Percentiles rank a stretch among this genome's conserved stretches.
Conservation (phyloP, 2,797 vertebrate genomes). For the Limnodromus scolopaceus region DNA sequence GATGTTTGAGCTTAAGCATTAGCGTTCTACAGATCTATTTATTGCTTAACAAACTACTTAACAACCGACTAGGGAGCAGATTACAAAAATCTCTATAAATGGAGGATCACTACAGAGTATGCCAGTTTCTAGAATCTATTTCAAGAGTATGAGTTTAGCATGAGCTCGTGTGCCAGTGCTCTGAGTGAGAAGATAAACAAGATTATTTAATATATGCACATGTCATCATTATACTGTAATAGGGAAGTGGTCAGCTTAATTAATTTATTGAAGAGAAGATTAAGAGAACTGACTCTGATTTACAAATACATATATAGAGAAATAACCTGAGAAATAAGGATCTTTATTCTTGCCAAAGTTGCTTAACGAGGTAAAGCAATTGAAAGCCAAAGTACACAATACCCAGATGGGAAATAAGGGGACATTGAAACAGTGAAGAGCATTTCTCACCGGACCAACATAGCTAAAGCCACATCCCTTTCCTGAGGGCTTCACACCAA, state of each 20-base stretch:
- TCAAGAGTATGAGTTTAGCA: neutral
- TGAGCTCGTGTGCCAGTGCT: accelerated
- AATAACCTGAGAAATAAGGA: neutral
- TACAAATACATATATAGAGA: neutral
- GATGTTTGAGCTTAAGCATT: neutral
- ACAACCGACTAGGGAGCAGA: neutral
- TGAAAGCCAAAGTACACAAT: neutral
- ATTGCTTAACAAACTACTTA: slow-evolving; percentile 25
- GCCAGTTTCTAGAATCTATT: neutral
- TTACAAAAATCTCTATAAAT: neutral
- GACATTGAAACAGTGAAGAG: accelerated
- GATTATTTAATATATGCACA: neutral
- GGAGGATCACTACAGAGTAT: neutral
- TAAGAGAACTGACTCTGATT: neutral
- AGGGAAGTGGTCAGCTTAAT: neutral
- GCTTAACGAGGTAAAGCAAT: accelerated
- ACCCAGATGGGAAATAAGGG: neutral
- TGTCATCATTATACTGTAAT: neutral
- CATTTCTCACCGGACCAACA: neutral
- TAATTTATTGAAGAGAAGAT: neutral
- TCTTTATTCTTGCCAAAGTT: neutral
- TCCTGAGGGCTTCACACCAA: neutral
- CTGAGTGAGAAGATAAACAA: neutral
- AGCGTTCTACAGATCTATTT: slow-evolving; percentile 28
- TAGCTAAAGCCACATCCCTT: neutral